Evolutionary conservation across 2,113 vertebrate species (phyloP).

Genomic region (Connochaetes taurinus): DNA sequence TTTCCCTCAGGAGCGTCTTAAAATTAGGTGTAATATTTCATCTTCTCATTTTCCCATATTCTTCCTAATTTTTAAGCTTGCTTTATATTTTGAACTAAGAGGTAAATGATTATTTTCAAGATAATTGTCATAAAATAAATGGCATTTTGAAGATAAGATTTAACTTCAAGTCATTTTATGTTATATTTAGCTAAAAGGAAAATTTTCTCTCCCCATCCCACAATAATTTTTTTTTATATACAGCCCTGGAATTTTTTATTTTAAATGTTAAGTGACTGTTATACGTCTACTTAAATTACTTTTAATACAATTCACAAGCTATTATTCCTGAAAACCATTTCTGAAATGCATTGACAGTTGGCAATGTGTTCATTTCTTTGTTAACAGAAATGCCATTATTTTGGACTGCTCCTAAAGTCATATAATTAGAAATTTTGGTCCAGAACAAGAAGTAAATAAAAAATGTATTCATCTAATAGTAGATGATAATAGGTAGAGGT

Average conservation of each 20-base stretch:
- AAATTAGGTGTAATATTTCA: background rate
- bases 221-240: background rate
- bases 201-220: background rate
- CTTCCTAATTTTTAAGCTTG: background rate
- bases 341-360: background rate
- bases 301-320: background rate
- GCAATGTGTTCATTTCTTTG: background rate
- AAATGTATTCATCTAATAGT: background rate
- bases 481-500: background rate
- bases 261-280: background rate
- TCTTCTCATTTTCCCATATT: background rate
- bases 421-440: background rate
- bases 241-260: background rate
- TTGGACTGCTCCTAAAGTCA: background rate
- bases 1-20: background rate
- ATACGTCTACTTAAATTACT: background rate
- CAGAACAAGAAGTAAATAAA: background rate
- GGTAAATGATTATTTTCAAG: background rate
- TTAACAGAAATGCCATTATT: constrained; percentile 24
- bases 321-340: background rate
- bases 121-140: background rate
- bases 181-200: background rate
- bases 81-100: constrained; percentile 26
- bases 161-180: background rate
- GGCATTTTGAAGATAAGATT: background rate